Conservation (phyloP, 1,140 invertebrate species). For the Phortica variegata region DNA sequence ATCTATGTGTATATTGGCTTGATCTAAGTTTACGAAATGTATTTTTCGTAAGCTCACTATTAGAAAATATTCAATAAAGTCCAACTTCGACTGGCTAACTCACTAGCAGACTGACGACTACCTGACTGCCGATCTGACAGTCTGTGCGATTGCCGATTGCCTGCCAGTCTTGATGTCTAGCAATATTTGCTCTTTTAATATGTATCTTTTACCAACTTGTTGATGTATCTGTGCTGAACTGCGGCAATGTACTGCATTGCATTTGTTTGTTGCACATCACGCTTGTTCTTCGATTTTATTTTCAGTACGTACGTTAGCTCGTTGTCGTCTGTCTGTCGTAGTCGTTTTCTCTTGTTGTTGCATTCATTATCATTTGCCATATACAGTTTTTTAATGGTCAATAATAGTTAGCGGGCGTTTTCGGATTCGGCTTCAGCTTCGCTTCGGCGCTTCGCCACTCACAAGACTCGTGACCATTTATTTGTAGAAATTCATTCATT, state of each 20-base stretch:
- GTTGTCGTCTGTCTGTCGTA: neutral
- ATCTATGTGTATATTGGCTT: slow-evolving; percentile 34
- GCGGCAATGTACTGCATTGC: no score
- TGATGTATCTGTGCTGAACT: slow-evolving; percentile 8
- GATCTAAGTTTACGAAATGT: slow-evolving; percentile 11
- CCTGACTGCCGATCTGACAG: no score
- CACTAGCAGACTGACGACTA: no score
- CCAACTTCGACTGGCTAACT: no score
- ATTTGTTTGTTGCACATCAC: no score
- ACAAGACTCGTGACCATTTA: slow-evolving; percentile 38
- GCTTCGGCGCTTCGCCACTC: no score
- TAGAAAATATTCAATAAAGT: slow-evolving; percentile 3
- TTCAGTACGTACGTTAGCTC: neutral
- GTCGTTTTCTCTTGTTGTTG: slow-evolving; percentile 20
- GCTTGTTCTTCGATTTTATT: no score
- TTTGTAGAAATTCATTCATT: neutral
- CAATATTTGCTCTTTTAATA: neutral
- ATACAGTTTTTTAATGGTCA: slow-evolving; percentile 41
- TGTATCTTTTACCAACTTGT: slow-evolving; percentile 13
- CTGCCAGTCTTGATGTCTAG: neutral
- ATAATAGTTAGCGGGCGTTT: slow-evolving; percentile 37
- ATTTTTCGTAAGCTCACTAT: slow-evolving; percentile 9
- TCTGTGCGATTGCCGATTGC: neutral
- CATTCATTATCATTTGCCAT: slow-evolving; percentile 45
- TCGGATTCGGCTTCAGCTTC: slow-evolving; percentile 40